A percentile compares a stretch with the other conserved stretches of the same genome.
These are phyloP conservation scores for Chloroclystis v-ata DNA, from an alignment of 2,888 invertebrate genomes.

Conservation along the genomic window DNA sequence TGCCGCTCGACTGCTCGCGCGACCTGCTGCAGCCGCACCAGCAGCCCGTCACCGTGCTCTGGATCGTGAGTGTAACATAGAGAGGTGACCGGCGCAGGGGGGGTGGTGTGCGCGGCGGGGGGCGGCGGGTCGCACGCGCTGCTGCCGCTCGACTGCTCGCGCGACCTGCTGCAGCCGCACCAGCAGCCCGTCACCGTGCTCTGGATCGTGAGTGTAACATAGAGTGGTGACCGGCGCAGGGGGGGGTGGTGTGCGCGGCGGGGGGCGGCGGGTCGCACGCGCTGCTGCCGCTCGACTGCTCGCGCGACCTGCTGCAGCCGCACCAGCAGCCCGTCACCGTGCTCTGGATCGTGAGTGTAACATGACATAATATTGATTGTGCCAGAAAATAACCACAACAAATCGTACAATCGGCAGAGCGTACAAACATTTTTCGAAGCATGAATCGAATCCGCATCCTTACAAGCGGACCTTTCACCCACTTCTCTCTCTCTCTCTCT, in stretches of 20 bases:
- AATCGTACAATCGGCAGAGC: too few species aligned
- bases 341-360: conserved; percentile 80
- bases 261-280: too few species aligned
- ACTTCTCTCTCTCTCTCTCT: too few species aligned
- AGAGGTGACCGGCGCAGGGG: conserved; percentile 61
- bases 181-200: conserved; percentile 84
- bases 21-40: too few species aligned
- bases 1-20: too few species aligned
- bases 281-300: too few species aligned
- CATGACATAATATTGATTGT: too few species aligned
- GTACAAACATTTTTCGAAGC: too few species aligned
- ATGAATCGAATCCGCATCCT: neutral
- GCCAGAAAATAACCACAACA: too few species aligned
- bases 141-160: conserved; percentile 59
- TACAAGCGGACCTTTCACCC: neutral
- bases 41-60: conserved; percentile 85
- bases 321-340: conserved; percentile 86
- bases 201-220: conserved; percentile 84
- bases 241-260: too few species aligned
- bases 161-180: conserved; percentile 57
- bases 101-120: conserved; percentile 47
- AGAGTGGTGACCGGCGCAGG: too few species aligned
- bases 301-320: too few species aligned
- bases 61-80: conserved; percentile 75
- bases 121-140: conserved; percentile 50